Percentiles rank a stretch among this genome's conserved stretches.
These are phyloP conservation scores for Drosophila rubida DNA, from an alignment of 2,888 invertebrate species.

Conservation along the genomic window DNA sequence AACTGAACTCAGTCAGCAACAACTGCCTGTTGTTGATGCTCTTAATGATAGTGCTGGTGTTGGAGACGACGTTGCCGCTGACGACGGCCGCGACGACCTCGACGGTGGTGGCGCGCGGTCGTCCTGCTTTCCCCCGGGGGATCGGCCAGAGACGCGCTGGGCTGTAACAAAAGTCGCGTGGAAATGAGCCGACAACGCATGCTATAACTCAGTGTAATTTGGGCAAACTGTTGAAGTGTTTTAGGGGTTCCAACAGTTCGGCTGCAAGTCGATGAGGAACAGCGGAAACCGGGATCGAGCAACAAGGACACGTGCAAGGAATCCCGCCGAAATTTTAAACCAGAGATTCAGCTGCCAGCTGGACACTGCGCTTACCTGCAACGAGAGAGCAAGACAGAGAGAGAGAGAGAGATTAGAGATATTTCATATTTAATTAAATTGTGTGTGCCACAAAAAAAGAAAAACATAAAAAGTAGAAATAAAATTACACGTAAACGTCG, in stretches of 20 bases:
- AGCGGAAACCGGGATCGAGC: conserved; percentile 1
- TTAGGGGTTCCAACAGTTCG: conserved; percentile 33
- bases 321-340: conserved; percentile 35
- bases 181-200: conserved; percentile 46
- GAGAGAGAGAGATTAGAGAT: background rate
- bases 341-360: conserved; percentile 39
- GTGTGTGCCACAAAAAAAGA: background rate
- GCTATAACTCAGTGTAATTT: conserved; percentile 73
- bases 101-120: conserved; percentile 22
- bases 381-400: conserved; percentile 29
- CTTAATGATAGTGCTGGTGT: conserved; percentile 14
- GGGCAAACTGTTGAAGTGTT: conserved; percentile 71
- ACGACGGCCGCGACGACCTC: background rate
- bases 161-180: conserved; percentile 53
- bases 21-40: conserved; percentile 11
- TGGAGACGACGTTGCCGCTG: conserved; percentile 1
- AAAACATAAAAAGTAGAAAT: conserved; percentile 16
- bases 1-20: conserved; percentile 6
- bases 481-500: background rate
- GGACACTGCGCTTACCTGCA: conserved; percentile 61
- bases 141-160: background rate
- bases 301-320: conserved; percentile 58
- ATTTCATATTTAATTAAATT: conserved; percentile 50
- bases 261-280: conserved; percentile 13
- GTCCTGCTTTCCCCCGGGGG: conserved; percentile 7